Percentiles rank a stretch among this genome's conserved stretches.
Evolutionary conservation across 2,888 invertebrate genomes (phyloP).

Genomic region (Drosophila mayaguana): DNA sequence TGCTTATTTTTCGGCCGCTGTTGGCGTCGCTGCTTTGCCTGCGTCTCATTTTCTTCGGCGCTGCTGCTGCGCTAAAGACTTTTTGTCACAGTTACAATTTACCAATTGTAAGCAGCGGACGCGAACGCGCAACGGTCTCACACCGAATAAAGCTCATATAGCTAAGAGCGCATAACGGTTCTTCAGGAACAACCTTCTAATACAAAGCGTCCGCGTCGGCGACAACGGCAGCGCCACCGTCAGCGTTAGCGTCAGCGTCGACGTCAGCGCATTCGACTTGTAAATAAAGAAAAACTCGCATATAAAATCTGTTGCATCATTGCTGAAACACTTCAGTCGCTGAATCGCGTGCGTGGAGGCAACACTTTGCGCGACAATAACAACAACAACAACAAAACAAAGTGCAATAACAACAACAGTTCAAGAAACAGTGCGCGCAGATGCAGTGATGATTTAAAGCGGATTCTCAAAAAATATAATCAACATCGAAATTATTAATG

Average conservation of each 20-base stretch:
- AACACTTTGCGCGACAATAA: constrained; percentile 66
- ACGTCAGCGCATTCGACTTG: constrained; percentile 68
- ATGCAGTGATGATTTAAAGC: constrained; percentile 44
- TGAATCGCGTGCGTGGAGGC: constrained; percentile 83
- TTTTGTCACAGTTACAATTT: constrained; percentile 84
- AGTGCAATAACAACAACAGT: constrained; percentile 33
- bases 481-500: background rate
- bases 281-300: constrained; percentile 77
- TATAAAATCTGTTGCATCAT: constrained; percentile 86
- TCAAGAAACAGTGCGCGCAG: constrained; percentile 54
- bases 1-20: constrained; percentile 55
- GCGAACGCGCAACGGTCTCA: constrained; percentile 56
- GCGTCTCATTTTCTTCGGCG: constrained; percentile 70
- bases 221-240: constrained; percentile 28
- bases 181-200: constrained; percentile 79
- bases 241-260: constrained; percentile 40
- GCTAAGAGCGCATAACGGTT: constrained; percentile 62
- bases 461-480: constrained; percentile 15
- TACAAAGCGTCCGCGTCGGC: constrained; percentile 51
- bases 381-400: constrained; percentile 49
- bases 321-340: constrained; percentile 85
- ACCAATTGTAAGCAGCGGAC: constrained; percentile 83
- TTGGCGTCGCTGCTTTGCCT: constrained; percentile 52
- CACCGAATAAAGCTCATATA: constrained; percentile 46
- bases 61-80: constrained; percentile 73